Conservation (phyloP, 2,797 vertebrate genomes). For the Cryptoblepharus egeriae region DNA sequence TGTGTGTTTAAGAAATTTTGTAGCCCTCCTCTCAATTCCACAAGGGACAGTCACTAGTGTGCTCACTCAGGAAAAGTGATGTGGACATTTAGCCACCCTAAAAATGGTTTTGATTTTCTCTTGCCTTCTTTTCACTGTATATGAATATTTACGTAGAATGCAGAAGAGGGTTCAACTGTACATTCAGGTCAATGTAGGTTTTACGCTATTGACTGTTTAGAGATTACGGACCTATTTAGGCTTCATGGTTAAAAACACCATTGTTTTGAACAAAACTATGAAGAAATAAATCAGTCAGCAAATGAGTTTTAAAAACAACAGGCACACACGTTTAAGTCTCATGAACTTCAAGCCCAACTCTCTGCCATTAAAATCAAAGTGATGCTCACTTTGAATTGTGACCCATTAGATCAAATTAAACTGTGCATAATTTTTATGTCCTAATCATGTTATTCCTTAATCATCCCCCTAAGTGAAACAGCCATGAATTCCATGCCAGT, state of each 20-base stretch:
- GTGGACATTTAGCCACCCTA: background rate
- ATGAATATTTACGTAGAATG: background rate
- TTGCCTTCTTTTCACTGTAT: background rate
- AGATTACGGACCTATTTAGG: background rate
- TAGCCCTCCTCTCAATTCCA: too few relatives aligned
- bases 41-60: background rate
- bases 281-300: slow-evolving; percentile 18
- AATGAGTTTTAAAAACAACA: slow-evolving; percentile 2
- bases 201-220: background rate
- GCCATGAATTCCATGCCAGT: too few relatives aligned
- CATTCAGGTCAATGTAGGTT: background rate
- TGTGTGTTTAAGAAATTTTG: too few relatives aligned
- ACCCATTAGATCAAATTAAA: background rate
- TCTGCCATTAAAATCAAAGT: background rate
- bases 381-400: background rate
- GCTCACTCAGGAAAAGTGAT: background rate
- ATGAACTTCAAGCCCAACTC: background rate
- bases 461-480: too few relatives aligned
- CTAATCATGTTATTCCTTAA: background rate
- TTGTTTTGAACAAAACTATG: slow-evolving; percentile 9
- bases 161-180: background rate
- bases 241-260: background rate
- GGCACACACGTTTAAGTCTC: background rate
- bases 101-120: background rate
- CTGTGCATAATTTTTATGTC: too few relatives aligned